phyloP scores from a whole-genome alignment of 2,113 vertebrate species.

The Leptosomus discolor region DNA sequence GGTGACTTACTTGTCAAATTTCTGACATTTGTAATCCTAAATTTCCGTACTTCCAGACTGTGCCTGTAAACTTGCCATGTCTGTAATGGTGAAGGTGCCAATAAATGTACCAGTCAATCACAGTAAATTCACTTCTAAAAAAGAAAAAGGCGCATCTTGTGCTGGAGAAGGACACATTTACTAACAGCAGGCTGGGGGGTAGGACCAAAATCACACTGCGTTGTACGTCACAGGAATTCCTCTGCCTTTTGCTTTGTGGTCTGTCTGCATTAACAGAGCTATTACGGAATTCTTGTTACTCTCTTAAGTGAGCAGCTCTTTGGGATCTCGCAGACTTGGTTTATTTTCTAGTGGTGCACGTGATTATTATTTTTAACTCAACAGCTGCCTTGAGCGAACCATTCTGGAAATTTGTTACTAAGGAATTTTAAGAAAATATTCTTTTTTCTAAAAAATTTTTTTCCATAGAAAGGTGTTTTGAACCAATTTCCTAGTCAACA shows the following conservation, averaged over 20 bases:
- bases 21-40: not conserved
- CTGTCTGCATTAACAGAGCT: not conserved
- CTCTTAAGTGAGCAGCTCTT: conserved; percentile 41
- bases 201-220: conserved; percentile 35
- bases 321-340: not conserved
- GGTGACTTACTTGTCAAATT: not conserved
- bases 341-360: conserved; percentile 25
- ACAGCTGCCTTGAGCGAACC: conserved; percentile 40
- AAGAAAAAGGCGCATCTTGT: not conserved
- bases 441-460: conserved; percentile 19
- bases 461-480: conserved; percentile 1
- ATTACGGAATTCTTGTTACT: not conserved
- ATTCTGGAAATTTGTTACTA: conserved; percentile 43
- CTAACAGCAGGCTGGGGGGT: conserved; percentile 3
- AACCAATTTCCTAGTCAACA: conserved; percentile 19
- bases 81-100: conserved; percentile 43
- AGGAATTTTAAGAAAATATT: conserved; percentile 6
- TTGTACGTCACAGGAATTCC: not conserved
- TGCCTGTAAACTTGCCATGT: conserved; percentile 54
- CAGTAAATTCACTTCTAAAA: not conserved
- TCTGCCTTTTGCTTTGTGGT: not conserved
- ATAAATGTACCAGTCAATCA: not conserved
- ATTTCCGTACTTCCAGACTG: conserved; percentile 36
- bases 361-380: conserved; percentile 8
- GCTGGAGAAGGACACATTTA: not conserved